A percentile compares a stretch with the other conserved stretches of the same genome.
phyloP scores from a whole-genome alignment of 37 sponge, comb jelly and placozoan genomes.

The Cladorhizidae sp. region DNA sequence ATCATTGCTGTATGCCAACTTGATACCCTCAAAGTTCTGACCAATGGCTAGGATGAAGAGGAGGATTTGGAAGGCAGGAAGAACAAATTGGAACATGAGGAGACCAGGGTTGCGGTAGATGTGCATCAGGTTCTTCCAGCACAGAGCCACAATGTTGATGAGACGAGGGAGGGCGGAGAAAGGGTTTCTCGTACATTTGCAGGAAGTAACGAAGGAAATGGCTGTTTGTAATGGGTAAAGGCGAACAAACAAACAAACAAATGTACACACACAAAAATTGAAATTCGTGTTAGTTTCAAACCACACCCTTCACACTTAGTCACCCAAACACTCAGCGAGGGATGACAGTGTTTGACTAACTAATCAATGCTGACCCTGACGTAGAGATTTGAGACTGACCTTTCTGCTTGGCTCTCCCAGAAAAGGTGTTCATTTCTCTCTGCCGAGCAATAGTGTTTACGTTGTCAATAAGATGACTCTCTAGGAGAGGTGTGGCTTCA shows the following conservation, averaged over 20 bases:
- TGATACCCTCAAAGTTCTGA: constrained; percentile 32
- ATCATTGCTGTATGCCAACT: constrained; percentile 48
- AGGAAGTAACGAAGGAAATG: neutral
- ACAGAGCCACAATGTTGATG: constrained; percentile 43
- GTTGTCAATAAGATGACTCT: neutral
- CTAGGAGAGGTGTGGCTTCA: neutral
- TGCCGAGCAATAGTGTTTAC: too few species aligned
- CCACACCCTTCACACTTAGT: too few species aligned
- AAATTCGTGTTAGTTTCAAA: too few species aligned
- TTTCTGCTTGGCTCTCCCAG: too few species aligned
- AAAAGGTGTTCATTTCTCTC: too few species aligned
- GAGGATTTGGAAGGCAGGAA: constrained; percentile 63
- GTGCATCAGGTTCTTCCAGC: constrained; percentile 53
- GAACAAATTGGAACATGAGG: constrained; percentile 71
- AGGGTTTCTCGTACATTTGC: constrained; percentile 1
- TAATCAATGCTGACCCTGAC: too few species aligned
- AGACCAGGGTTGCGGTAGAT: constrained; percentile 59
- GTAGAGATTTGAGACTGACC: too few species aligned
- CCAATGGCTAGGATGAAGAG: constrained; percentile 75
- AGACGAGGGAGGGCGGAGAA: constrained; percentile 1
- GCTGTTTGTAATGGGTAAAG: too few species aligned
- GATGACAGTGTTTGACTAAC: too few species aligned
- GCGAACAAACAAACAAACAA: too few species aligned
- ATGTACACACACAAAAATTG: too few species aligned
- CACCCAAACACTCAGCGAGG: too few species aligned